These are phyloP conservation scores for Columba janthina DNA, from an alignment of 2,113 vertebrate genomes.

Conservation along the genomic window DNA sequence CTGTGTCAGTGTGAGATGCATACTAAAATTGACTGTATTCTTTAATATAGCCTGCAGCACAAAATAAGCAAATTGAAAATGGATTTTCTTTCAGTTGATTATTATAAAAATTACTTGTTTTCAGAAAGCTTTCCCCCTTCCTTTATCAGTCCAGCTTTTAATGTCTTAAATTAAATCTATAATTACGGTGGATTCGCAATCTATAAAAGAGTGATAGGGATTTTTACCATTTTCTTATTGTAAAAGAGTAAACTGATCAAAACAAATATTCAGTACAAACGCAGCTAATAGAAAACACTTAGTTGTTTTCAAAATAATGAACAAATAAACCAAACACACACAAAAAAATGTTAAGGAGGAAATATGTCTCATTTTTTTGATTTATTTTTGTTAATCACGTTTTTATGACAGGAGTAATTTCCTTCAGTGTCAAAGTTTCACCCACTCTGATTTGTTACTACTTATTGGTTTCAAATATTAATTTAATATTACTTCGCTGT, in stretches of 20 bases:
- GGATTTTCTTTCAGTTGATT: conserved; percentile 18
- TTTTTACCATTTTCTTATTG: neutral
- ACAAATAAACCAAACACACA: neutral
- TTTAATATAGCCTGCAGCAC: neutral
- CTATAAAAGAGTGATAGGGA: neutral
- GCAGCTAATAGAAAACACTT: neutral
- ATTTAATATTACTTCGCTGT: neutral
- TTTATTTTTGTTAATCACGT: neutral
- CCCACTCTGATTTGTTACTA: neutral
- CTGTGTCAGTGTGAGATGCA: neutral
- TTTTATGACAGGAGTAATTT: neutral
- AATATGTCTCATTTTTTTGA: neutral
- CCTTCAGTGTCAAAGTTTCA: neutral
- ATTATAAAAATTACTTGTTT: conserved; percentile 30
- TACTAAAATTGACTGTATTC: neutral
- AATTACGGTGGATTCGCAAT: neutral
- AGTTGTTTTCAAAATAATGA: neutral
- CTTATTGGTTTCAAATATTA: neutral
- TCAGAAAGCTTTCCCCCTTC: neutral
- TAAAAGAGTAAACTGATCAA: neutral
- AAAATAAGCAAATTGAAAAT: conserved; percentile 40
- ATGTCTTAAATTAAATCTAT: conserved; percentile 40
- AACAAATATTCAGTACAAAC: neutral
- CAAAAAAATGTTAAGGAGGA: neutral
- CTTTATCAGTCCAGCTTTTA: conserved; percentile 13